Evolutionary conservation across 2,797 vertebrate genomes (phyloP), one percentile per base, ranked within the genome.

Genomic region (Rhabdophis nuchalis): DNA sequence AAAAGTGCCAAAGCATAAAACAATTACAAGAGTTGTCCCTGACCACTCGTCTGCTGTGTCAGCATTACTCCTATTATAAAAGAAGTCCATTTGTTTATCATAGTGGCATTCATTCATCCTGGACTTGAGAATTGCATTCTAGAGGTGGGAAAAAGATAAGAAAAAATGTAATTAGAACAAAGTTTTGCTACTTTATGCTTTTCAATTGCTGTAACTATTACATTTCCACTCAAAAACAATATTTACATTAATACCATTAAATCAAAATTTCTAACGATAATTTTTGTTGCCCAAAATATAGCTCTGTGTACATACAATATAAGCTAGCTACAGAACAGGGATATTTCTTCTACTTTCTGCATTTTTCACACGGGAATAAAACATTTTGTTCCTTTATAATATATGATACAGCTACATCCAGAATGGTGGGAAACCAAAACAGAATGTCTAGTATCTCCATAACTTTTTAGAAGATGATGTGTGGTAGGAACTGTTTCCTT

Each of bases 31-130:
- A 77, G 98, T 97, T 0, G 96, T 96, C 4, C 90, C 96, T 12
- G 97, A 96, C 98, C 98, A 98, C 23, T 98, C 97, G 3, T 98
- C 98, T 0, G 95, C 96, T 0, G 96, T 97, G 91, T 97, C 97
- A 0, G 95, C 89, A 1, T 98, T 97, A 27, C 96, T 99, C 96
- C 95, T 98, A 92, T 98, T 98, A 97, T 99, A 99, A 96, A 99
- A 99, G 93, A 99, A 99, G 93, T 94, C 95, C 99, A 99, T 99
- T 56, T 52, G 94, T 96, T 98, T 92, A 57, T 98, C 97, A 93
- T 99, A 98, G 97, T 99, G 96, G 94, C 99, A 99, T 89, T 96
- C 89, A 72, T 98, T 99, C 96, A 98, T 97, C 94, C 96, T 98
- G 96, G 97, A 98, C 98, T 98, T 98, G 93, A 94, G 93, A 52